Conservation (phyloP, 2,888 invertebrate genomes). For the Aleiodes alternator region DNA sequence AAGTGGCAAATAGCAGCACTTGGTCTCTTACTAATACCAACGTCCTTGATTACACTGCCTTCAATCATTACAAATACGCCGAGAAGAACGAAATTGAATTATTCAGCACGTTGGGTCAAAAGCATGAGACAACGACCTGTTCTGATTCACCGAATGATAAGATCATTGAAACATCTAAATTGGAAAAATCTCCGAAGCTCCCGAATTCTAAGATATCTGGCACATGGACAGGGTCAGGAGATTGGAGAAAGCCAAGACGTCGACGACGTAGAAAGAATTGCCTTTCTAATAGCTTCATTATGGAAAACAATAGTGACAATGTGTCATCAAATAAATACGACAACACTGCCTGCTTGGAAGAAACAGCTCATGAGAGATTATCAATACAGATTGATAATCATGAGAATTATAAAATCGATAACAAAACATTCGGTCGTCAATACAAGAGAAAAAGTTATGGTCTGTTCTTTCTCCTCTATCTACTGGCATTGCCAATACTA, state of each 20-base stretch:
- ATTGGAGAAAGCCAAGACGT: slow-evolving; percentile 2
- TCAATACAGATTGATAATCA: background rate
- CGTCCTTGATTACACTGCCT: slow-evolving; percentile 67
- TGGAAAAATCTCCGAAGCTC: background rate
- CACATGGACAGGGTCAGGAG: background rate
- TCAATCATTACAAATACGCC: slow-evolving; percentile 51
- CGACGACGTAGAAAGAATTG: background rate
- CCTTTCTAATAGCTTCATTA: slow-evolving; percentile 29
- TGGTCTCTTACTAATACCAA: slow-evolving; percentile 53
- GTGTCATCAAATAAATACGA: slow-evolving; percentile 40
- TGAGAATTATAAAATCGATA: slow-evolving; percentile 2
- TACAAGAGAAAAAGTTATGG: slow-evolving; percentile 51
- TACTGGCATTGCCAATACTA: slow-evolving; percentile 67
- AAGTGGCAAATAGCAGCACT: background rate
- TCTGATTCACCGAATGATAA: background rate
- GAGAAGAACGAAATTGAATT: slow-evolving; percentile 37
- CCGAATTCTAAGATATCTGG: background rate
- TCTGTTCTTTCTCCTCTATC: slow-evolving; percentile 66
- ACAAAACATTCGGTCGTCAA: slow-evolving; percentile 35
- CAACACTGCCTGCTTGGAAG: slow-evolving; percentile 50
- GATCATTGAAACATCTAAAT: background rate
- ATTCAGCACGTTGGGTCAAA: slow-evolving; percentile 23
- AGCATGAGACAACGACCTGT: background rate
- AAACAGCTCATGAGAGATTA: slow-evolving; percentile 22
- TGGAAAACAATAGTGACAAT: slow-evolving; percentile 48